Evolutionary conservation across 2,113 vertebrate genomes (phyloP).

Genomic region (Nerophis lumbriciformis): DNA sequence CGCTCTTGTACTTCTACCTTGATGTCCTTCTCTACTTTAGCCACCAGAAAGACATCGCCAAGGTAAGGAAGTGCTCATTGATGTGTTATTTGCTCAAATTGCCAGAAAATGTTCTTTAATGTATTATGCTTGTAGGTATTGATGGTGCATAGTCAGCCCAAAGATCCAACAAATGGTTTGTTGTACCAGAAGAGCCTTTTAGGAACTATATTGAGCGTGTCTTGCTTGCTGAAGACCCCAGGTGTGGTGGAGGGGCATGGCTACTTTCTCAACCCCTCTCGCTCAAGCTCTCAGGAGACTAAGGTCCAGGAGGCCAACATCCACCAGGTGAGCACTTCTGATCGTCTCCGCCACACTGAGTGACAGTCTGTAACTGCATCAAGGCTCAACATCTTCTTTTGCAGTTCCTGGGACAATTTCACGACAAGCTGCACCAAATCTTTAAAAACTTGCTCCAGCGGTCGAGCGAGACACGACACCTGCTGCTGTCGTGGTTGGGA

Average conservation of each 20-base stretch:
- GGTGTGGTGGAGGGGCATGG: constrained; percentile 90
- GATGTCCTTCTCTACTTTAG: constrained; percentile 92
- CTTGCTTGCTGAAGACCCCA: constrained; percentile 91
- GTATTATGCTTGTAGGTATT: constrained; percentile 74
- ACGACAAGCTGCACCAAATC: constrained; percentile 93
- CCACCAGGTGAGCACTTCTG: constrained; percentile 79
- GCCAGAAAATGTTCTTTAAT: background rate
- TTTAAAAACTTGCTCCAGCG: constrained; percentile 91
- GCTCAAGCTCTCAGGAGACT: constrained; percentile 92
- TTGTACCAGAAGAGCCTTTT: constrained; percentile 93
- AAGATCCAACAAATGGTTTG: constrained; percentile 87
- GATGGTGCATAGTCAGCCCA: constrained; percentile 88
- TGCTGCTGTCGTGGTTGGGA: constrained; percentile 91
- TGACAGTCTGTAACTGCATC: background rate
- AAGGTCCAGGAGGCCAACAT: constrained; percentile 96
- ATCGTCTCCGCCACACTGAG: background rate
- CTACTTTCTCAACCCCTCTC: constrained; percentile 91
- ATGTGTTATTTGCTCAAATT: constrained; percentile 1
- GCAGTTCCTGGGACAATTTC: constrained; percentile 94
- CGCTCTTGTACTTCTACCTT: constrained; percentile 85
- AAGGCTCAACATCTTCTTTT: background rate
- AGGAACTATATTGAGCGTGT: constrained; percentile 82
- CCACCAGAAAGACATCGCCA: constrained; percentile 86
- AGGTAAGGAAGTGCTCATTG: constrained; percentile 68
- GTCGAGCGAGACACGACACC: constrained; percentile 87